A percentile compares a stretch with the other conserved stretches of the same genome.
phyloP scores from a whole-genome alignment of 2,888 invertebrate genomes.

The Acleris sparsana region DNA sequence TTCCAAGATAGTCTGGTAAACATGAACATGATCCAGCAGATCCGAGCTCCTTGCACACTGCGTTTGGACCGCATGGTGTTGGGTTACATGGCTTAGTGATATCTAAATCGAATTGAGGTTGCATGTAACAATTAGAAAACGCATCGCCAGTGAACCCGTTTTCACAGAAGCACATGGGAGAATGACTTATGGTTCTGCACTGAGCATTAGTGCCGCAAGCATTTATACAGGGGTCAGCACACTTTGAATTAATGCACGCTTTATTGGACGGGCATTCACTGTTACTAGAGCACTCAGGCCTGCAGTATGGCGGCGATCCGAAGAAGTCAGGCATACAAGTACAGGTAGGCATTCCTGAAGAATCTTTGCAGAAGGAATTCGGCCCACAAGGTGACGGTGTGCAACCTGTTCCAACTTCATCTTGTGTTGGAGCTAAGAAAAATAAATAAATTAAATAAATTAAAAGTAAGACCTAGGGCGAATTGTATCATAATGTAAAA shows the following conservation, averaged over 20 bases:
- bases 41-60: constrained; percentile 84
- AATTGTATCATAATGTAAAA: too few species aligned
- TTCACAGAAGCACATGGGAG: constrained; percentile 89
- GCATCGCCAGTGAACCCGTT: constrained; percentile 87
- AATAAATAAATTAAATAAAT: constrained; percentile 28
- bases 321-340: constrained; percentile 86
- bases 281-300: constrained; percentile 88
- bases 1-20: constrained; percentile 88
- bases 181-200: constrained; percentile 89
- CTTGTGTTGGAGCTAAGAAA: constrained; percentile 74
- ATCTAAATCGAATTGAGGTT: constrained; percentile 69
- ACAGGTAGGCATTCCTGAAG: constrained; percentile 85
- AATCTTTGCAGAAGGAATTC: constrained; percentile 85
- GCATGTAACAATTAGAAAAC: constrained; percentile 83
- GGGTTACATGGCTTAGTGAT: constrained; percentile 83
- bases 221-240: constrained; percentile 86
- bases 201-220: constrained; percentile 89
- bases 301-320: constrained; percentile 90
- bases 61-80: constrained; percentile 86
- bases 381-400: constrained; percentile 87
- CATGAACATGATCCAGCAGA: constrained; percentile 87
- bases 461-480: too few species aligned
- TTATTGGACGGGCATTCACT: constrained; percentile 86
- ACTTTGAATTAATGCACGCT: constrained; percentile 87
- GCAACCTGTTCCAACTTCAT: constrained; percentile 84